These are phyloP conservation scores for Barypeithes pellucidus DNA, from an alignment of 2,888 invertebrate species.

Conservation along the genomic window DNA sequence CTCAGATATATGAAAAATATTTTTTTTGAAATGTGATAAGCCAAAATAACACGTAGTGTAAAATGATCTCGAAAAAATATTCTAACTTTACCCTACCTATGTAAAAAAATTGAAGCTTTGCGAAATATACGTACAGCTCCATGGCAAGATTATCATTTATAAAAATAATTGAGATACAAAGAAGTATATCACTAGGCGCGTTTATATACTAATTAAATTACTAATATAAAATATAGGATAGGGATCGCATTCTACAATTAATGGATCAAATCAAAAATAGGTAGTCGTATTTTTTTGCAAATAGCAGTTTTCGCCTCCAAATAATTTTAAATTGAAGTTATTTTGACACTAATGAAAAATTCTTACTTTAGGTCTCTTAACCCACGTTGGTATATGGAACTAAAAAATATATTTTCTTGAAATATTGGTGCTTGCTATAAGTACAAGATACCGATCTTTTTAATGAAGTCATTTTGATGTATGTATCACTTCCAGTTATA, in stretches of 20 bases:
- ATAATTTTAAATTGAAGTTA: no score
- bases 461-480: no score
- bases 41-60: conserved; percentile 16
- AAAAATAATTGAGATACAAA: conserved; percentile 13
- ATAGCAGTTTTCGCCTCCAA: not conserved
- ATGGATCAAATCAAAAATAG: not conserved
- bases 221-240: conserved; percentile 9
- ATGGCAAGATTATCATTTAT: conserved; percentile 22
- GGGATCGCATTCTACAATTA: not conserved
- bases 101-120: conserved; percentile 5
- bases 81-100: conserved; percentile 18
- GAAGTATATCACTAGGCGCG: conserved; percentile 2
- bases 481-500: no score
- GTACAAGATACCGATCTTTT: no score
- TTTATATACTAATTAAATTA: conserved; percentile 1
- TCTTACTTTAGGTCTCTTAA: no score
- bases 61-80: conserved; percentile 3
- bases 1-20: conserved; percentile 13
- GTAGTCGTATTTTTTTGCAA: not conserved
- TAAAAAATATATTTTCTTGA: no score
- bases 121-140: conserved; percentile 13
- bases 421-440: no score
- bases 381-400: no score
- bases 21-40: conserved; percentile 24
- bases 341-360: no score